These are phyloP conservation scores for Nesoenas mayeri DNA, from an alignment of 2,113 vertebrate genomes.

Conservation along the genomic window DNA sequence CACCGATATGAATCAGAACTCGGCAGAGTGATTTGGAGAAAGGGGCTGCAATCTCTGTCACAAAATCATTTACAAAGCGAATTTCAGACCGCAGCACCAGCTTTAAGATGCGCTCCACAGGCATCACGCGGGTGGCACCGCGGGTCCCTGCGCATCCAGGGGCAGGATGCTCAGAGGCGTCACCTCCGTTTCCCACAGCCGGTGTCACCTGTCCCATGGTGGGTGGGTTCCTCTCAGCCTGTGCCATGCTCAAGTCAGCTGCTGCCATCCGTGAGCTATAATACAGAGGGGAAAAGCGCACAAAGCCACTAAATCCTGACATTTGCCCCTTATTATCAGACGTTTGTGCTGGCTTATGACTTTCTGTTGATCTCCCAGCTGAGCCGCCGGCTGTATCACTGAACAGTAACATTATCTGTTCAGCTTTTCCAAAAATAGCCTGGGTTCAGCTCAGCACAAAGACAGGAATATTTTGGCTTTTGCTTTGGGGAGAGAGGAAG, in stretches of 20 bases:
- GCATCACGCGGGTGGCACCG: neutral
- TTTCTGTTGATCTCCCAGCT: neutral
- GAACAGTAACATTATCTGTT: neutral
- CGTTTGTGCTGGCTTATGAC: neutral
- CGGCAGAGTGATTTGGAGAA: neutral
- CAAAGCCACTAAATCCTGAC: neutral
- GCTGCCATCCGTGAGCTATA: neutral
- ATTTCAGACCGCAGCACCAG: neutral
- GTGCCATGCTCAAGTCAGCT: neutral
- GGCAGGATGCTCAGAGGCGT: neutral
- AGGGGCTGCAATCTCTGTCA: neutral
- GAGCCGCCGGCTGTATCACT: neutral
- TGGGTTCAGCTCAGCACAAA: neutral
- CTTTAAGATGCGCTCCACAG: neutral
- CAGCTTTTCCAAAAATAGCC: neutral
- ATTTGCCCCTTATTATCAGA: neutral
- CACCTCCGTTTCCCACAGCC: neutral
- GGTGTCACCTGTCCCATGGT: neutral
- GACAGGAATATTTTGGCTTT: neutral
- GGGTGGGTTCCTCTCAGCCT: neutral
- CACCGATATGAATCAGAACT: too few relatives aligned
- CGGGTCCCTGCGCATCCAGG: fast-evolving
- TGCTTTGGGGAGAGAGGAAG: neutral
- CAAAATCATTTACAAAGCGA: neutral
- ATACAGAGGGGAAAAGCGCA: neutral